Evolutionary conservation across 2,113 vertebrate genomes (phyloP).

Genomic region (Ptychochromis oligacanthus): DNA sequence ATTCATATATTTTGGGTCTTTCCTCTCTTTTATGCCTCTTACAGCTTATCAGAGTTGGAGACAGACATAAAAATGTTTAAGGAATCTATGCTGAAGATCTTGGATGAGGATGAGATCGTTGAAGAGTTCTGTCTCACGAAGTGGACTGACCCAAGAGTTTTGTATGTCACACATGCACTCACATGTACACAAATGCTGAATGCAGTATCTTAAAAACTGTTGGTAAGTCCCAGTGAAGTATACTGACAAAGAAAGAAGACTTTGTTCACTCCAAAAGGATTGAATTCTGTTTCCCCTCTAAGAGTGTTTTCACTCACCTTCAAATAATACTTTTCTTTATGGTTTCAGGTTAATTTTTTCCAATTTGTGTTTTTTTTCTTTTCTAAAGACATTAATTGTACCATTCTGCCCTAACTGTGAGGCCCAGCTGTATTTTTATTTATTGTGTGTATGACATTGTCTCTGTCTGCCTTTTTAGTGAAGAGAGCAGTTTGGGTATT

Average conservation of each 20-base stretch:
- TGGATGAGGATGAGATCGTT: slow-evolving; percentile 94
- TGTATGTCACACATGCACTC: slow-evolving; percentile 81
- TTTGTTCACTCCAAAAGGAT: neutral
- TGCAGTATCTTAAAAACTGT: neutral
- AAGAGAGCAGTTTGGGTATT: slow-evolving; percentile 88
- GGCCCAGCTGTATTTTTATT: neutral
- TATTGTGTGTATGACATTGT: neutral
- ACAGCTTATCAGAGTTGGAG: slow-evolving; percentile 95
- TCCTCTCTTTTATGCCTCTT: neutral
- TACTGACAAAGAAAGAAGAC: accelerated
- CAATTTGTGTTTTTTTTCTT: neutral
- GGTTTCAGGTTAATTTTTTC: neutral
- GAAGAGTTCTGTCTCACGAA: slow-evolving; percentile 96
- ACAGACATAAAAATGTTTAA: slow-evolving; percentile 96
- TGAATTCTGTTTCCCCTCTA: neutral
- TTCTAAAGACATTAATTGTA: accelerated
- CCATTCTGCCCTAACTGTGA: neutral
- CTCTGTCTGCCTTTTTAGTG: slow-evolving; percentile 76
- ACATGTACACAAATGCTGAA: neutral
- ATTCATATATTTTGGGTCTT: neutral
- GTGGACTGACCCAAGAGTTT: slow-evolving; percentile 88
- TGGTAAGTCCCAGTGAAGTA: neutral
- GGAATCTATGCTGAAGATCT: slow-evolving; percentile 91
- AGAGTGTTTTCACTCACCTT: neutral
- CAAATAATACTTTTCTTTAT: neutral